These are phyloP conservation scores for Sacculina carcini DNA, from an alignment of 2,888 invertebrate genomes.

Conservation along the genomic window DNA sequence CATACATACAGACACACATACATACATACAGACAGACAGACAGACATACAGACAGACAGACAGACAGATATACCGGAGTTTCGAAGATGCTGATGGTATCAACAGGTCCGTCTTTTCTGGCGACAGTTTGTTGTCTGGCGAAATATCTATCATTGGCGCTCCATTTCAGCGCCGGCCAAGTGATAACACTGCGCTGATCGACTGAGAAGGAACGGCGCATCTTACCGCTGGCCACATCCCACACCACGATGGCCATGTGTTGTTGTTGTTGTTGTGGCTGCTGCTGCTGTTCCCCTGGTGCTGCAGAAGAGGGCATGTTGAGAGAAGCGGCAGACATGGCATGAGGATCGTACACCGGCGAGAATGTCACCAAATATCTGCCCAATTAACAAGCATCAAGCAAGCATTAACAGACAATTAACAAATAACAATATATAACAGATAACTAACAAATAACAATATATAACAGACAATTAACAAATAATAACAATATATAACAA, in stretches of 20 bases:
- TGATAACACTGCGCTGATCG: conserved; percentile 36
- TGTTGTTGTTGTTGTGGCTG: conserved; percentile 35
- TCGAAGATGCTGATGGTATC: conserved; percentile 78
- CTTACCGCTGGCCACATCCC: conserved; percentile 84
- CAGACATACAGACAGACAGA: background rate
- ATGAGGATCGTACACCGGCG: conserved; percentile 35
- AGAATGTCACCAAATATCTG: conserved; percentile 73
- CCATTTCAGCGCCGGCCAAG: conserved; percentile 96
- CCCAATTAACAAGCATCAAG: too few relatives aligned
- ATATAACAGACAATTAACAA: too few relatives aligned
- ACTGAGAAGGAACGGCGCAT: conserved; percentile 74
- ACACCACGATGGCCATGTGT: conserved; percentile 58
- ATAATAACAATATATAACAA: too few relatives aligned
- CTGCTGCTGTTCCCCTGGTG: conserved; percentile 26
- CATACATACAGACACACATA: too few relatives aligned
- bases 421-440: too few relatives aligned
- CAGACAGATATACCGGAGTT: conserved; percentile 42
- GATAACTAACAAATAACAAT: too few relatives aligned
- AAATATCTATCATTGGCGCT: conserved; percentile 86
- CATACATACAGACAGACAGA: background rate
- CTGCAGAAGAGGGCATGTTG: too few relatives aligned
- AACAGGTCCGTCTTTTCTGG: conserved; percentile 15
- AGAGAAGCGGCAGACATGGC: background rate
- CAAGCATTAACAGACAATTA: too few relatives aligned
- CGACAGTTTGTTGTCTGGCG: conserved; percentile 41